Evolutionary conservation across 2,113 vertebrate genomes (phyloP).

Genomic region (Suncus etruscus): DNA sequence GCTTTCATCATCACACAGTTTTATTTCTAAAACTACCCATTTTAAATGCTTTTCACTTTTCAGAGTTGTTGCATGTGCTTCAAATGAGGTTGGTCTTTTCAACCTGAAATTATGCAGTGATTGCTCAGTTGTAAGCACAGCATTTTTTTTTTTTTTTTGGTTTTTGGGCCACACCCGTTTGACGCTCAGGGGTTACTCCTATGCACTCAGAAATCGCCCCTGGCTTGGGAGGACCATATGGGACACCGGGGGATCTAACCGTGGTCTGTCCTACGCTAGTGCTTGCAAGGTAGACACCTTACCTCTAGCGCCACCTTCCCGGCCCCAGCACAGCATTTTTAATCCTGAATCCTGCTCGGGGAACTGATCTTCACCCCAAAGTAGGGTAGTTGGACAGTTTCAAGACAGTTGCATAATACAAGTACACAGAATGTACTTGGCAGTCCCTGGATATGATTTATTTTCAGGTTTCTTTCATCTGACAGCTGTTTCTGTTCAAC

Average conservation of each 20-base stretch:
- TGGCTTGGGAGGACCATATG: too few relatives aligned
- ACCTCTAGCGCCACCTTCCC: too few relatives aligned
- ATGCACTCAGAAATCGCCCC: too few relatives aligned
- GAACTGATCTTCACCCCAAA: background rate
- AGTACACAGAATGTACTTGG: background rate
- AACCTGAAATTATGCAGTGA: background rate
- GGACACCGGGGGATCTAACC: too few relatives aligned
- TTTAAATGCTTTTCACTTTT: conserved; percentile 42
- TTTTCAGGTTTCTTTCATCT: conserved; percentile 17
- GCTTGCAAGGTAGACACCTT: too few relatives aligned
- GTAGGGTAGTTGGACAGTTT: background rate
- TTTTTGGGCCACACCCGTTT: too few relatives aligned
- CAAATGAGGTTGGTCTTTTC: background rate
- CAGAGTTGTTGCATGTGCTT: background rate
- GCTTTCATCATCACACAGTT: background rate
- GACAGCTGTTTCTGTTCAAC: background rate
- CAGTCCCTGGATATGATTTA: background rate
- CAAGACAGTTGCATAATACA: background rate
- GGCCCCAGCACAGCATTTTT: background rate
- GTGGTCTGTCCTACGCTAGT: too few relatives aligned
- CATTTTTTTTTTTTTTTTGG: too few relatives aligned
- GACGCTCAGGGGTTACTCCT: too few relatives aligned
- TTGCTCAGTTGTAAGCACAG: background rate
- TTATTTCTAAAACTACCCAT: background rate
- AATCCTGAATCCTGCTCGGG: background rate